Base-by-base conservation (phyloP, 2,113 vertebrate genomes). In the Podocnemis expansa region DNA sequence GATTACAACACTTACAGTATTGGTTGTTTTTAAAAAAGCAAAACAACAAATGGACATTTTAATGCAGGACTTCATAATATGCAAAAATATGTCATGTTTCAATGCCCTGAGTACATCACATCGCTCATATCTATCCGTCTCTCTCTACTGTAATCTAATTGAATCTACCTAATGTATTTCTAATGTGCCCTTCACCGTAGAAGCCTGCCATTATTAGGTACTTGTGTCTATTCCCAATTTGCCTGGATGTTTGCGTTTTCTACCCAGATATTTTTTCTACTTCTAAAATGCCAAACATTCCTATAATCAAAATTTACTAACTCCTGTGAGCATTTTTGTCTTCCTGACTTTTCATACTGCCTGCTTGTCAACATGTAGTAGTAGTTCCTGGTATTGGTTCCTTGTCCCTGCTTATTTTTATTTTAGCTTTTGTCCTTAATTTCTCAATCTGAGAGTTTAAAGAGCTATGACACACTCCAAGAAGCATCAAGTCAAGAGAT, bases 371-470 rank as follows among this genome's bases (percentile, higher is more conserved):
- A 88, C 85, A 92, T 91, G 95, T 93, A 96, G 92, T 94, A 90
- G 95, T 93, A 96, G 92, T 94, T 94, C 49, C 89, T 73, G 84
- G 91, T 92, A 95, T 95, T 94, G 95, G 78, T 90, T 96, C 86
- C 93, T 97, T 95, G 84, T 54, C 95, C 84, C 93, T 97, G 96
- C 97, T 97, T 97, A 96, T 94, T 97, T 97, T 96, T 97, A 89
- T 96, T 97, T 96, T 93, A 97, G 95, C 78, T 86, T 90, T 34
- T 94, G 94, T 92, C 93, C 97, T 91, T 95, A 88, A 82, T 94
- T 96, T 96, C 95, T 91, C 83, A 91, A 94, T 95, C 91, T 96
- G 95, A 93, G 92, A 94, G 90, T 92, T 98, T 95, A 95, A 96
- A 95, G 93, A 93, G 80, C 63, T 88, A 88, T 97, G 95, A 96